These are phyloP conservation scores for Speoplatyrhinus poulsoni DNA, from an alignment of 2,113 vertebrate genomes.

Conservation along the genomic window DNA sequence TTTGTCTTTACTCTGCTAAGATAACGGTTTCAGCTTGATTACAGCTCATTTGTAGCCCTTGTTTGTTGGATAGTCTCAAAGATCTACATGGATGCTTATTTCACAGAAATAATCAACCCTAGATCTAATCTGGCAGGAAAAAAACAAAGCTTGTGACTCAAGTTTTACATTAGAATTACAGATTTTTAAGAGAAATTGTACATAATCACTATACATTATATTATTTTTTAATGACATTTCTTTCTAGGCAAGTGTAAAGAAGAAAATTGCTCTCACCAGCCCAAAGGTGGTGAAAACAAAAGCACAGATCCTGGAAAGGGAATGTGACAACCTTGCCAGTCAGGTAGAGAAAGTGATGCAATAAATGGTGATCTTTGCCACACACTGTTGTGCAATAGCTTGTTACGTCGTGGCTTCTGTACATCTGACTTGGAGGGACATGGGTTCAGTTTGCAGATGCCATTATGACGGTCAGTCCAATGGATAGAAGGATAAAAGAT, in stretches of 20 bases:
- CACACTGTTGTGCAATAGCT: not conserved
- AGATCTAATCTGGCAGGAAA: not conserved
- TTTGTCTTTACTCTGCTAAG: too few species aligned
- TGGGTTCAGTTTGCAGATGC: slow-evolving; percentile 79
- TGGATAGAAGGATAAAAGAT: slow-evolving; percentile 39
- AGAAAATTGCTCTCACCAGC: not conserved
- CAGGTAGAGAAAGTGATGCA: slow-evolving; percentile 48
- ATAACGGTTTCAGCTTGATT: too few species aligned
- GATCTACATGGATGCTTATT: too few species aligned
- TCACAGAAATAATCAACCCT: not conserved
- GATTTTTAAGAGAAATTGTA: too few species aligned
- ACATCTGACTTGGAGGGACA: not conserved
- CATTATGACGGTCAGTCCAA: slow-evolving; percentile 66
- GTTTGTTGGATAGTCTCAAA: too few species aligned
- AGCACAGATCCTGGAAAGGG: slow-evolving; percentile 57
- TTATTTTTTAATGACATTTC: not conserved
- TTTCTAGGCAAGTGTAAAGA: slow-evolving; percentile 37
- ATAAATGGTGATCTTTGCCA: not conserved
- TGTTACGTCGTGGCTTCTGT: not conserved
- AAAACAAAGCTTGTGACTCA: not conserved
- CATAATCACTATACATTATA: too few species aligned
- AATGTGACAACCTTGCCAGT: slow-evolving; percentile 69
- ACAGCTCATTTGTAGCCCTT: too few species aligned
- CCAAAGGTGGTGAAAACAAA: slow-evolving; percentile 26
- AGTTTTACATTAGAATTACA: too few species aligned